Percentiles rank a stretch among this genome's conserved stretches.
These are phyloP conservation scores for Hedychridium roseum DNA, from an alignment of 2,888 invertebrate genomes.

Conservation along the genomic window DNA sequence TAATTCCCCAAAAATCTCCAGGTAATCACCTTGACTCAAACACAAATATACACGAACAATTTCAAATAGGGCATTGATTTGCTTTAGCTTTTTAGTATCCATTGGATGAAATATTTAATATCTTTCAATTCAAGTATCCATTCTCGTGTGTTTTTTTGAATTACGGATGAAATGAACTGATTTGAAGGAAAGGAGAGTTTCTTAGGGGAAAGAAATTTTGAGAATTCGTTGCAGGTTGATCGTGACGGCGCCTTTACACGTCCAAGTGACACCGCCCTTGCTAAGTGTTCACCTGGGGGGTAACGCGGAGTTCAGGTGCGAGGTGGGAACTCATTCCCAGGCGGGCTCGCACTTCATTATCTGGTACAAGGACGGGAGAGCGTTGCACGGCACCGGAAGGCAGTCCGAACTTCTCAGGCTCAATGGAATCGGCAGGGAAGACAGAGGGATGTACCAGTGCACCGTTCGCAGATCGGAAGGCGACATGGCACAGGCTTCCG, in stretches of 20 bases:
- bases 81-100: too few relatives aligned
- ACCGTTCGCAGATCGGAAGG: slow-evolving; percentile 76
- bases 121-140: too few relatives aligned
- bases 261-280: slow-evolving; percentile 72
- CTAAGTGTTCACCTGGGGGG: slow-evolving; percentile 79
- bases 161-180: too few relatives aligned
- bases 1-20: too few relatives aligned
- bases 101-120: too few relatives aligned
- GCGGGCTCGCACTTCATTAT: slow-evolving; percentile 68
- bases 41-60: too few relatives aligned
- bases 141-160: too few relatives aligned
- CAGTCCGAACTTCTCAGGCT: slow-evolving; percentile 73
- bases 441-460: slow-evolving; percentile 81
- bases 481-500: slow-evolving; percentile 79
- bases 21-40: too few relatives aligned
- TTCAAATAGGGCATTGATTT: too few relatives aligned
- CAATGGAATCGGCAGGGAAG: slow-evolving; percentile 74
- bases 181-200: too few relatives aligned
- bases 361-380: slow-evolving; percentile 76
- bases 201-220: too few relatives aligned
- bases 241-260: slow-evolving; percentile 73
- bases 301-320: slow-evolving; percentile 73
- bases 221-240: slow-evolving; percentile 62
- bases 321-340: slow-evolving; percentile 60
- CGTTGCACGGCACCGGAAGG: slow-evolving; percentile 73